These are phyloP conservation scores for Datnioides undecimradiatus DNA, from an alignment of 2,113 vertebrate species.

Conservation along the genomic window DNA sequence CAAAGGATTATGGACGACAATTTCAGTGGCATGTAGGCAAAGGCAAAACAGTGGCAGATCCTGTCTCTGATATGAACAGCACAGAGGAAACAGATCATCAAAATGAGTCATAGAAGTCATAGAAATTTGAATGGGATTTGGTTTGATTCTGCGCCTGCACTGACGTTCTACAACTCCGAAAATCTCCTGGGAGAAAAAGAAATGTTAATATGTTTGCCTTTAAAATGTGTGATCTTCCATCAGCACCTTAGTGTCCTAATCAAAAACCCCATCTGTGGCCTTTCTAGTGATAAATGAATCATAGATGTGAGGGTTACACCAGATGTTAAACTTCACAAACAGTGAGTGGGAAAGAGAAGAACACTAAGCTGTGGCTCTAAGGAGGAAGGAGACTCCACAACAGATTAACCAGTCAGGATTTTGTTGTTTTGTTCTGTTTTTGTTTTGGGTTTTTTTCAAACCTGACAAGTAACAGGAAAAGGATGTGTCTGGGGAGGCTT, in stretches of 20 bases:
- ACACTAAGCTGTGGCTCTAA: slow-evolving; percentile 38
- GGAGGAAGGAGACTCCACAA: slow-evolving; percentile 35
- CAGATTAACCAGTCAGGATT: slow-evolving; percentile 34
- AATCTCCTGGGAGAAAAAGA: neutral
- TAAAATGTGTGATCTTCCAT: neutral
- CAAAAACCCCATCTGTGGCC: slow-evolving; percentile 5
- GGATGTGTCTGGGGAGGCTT: neutral
- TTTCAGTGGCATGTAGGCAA: neutral
- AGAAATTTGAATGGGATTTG: slow-evolving; percentile 5
- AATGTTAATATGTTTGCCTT: neutral
- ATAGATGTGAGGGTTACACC: slow-evolving; percentile 23
- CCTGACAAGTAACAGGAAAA: slow-evolving; percentile 41
- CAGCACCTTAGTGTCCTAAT: neutral
- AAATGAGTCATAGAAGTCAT: neutral
- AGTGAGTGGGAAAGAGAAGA: slow-evolving; percentile 33
- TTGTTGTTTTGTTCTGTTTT: neutral
- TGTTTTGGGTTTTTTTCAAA: slow-evolving; percentile 36
- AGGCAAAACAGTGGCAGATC: neutral
- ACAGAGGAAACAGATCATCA: neutral
- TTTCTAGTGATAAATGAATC: slow-evolving; percentile 31
- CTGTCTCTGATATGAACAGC: neutral
- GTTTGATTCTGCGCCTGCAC: neutral
- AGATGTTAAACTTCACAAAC: slow-evolving; percentile 47
- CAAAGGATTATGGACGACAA: neutral
- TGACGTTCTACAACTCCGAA: neutral